phyloP scores from a whole-genome alignment of 2,113 vertebrate species.

The Ranitomeya variabilis region DNA sequence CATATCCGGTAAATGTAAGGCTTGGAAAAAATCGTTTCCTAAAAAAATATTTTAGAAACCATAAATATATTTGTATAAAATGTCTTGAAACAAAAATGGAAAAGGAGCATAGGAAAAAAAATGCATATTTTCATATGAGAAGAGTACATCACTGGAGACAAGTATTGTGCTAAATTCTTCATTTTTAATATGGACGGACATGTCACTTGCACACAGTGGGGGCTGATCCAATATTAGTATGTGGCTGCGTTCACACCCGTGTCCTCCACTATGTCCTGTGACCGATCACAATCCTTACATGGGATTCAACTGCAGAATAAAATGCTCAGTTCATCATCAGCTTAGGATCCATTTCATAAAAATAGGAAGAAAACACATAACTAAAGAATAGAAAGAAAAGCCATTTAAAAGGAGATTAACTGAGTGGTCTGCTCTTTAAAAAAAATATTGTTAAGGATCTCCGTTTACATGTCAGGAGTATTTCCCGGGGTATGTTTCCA shows the following conservation, averaged over 20 bases:
- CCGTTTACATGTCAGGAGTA: no score
- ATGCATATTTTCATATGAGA: slow-evolving; percentile 35
- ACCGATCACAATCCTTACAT: not conserved
- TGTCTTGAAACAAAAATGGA: slow-evolving; percentile 24
- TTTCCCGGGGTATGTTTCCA: no score
- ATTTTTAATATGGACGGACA: not conserved
- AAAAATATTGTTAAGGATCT: no score
- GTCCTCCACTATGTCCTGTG: not conserved
- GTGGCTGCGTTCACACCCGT: not conserved
- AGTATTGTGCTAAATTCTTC: slow-evolving; percentile 41
- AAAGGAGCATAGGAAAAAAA: slow-evolving; percentile 21
- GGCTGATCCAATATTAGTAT: not conserved
- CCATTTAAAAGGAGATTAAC: not conserved
- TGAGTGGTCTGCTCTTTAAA: not conserved
- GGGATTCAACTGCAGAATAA: not conserved
- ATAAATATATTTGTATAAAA: slow-evolving; percentile 50
- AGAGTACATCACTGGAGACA: slow-evolving; percentile 17
- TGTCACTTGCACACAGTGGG: not conserved
- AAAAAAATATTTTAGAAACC: slow-evolving; percentile 42
- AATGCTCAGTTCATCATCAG: not conserved
- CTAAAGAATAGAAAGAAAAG: not conserved
- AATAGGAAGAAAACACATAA: not conserved
- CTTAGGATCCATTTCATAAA: not conserved
- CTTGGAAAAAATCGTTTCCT: slow-evolving; percentile 34
- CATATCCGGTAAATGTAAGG: slow-evolving; percentile 26